These are phyloP conservation scores for Polypedilum vanderplanki DNA, from an alignment of 1,140 invertebrate genomes.

Conservation along the genomic window DNA sequence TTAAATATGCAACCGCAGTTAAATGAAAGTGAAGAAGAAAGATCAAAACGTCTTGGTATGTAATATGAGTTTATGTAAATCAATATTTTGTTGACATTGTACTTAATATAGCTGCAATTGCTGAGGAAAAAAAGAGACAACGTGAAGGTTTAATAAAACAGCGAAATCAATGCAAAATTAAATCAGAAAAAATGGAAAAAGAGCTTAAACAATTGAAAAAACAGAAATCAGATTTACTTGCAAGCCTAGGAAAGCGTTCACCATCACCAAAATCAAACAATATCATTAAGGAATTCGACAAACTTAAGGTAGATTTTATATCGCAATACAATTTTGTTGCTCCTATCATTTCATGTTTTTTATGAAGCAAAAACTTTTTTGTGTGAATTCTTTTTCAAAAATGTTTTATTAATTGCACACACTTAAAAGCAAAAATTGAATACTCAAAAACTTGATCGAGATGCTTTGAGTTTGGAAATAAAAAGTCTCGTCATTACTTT, in stretches of 20 bases:
- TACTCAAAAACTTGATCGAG: conserved; percentile 8
- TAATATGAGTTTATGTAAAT: background rate
- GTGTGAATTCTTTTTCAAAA: too few relatives aligned
- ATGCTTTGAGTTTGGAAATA: background rate
- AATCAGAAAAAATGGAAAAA: conserved; percentile 58
- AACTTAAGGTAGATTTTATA: conserved; percentile 58
- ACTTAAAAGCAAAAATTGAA: background rate
- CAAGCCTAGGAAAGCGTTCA: conserved; percentile 50
- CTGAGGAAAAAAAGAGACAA: conserved; percentile 71
- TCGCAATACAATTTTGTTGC: too few relatives aligned
- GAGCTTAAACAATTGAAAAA: conserved; percentile 68
- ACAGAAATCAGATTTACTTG: conserved; percentile 65
- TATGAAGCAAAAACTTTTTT: too few relatives aligned
- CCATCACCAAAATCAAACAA: conserved; percentile 59
- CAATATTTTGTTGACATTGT: conserved; percentile 16
- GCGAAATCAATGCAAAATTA: conserved; percentile 68
- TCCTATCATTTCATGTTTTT: too few relatives aligned
- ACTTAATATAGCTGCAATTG: conserved; percentile 54
- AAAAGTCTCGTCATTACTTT: background rate
- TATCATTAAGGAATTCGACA: conserved; percentile 70
- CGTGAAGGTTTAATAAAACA: conserved; percentile 68
- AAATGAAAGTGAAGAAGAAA: background rate
- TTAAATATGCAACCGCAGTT: background rate
- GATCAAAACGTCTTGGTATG: background rate
- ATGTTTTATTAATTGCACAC: background rate